Conservation (phyloP, 2,797 vertebrate genomes). For the Sebastes dallii region DNA sequence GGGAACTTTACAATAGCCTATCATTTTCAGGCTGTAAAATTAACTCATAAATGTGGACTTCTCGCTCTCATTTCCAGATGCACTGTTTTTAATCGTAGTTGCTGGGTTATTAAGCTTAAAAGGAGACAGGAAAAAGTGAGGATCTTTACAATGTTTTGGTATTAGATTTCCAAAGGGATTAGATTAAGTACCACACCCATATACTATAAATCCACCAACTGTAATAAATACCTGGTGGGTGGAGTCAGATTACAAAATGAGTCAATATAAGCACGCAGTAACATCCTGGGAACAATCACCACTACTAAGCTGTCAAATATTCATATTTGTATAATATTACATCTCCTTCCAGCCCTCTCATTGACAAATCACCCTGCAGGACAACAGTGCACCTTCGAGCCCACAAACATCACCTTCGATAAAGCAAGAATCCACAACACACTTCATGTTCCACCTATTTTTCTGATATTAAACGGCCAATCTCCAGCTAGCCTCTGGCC, state of each 20-base stretch:
- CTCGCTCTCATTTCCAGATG: neutral
- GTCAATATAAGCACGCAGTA: neutral
- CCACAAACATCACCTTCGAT: neutral
- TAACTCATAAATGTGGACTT: neutral
- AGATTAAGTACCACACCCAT: slow-evolving; percentile 13
- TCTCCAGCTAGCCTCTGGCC: neutral
- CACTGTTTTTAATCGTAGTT: neutral
- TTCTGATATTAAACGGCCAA: neutral
- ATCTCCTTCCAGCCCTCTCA: neutral
- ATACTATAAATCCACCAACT: neutral
- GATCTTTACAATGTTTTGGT: neutral
- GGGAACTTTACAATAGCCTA: neutral
- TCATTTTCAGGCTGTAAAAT: neutral
- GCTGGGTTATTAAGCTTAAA: neutral
- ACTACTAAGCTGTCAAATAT: neutral
- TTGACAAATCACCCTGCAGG: neutral
- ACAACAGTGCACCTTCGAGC: neutral
- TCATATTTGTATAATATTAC: neutral
- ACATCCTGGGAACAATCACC: neutral
- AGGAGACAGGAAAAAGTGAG: neutral
- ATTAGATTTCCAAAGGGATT: neutral
- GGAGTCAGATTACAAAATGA: neutral
- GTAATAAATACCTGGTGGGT: neutral
- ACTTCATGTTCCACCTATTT: slow-evolving; percentile 1
- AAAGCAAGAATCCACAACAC: neutral